phyloP scores from a whole-genome alignment of 30 jellyfish, hydroid and myxozoan genomes.

The Rhopilema esculentum region DNA sequence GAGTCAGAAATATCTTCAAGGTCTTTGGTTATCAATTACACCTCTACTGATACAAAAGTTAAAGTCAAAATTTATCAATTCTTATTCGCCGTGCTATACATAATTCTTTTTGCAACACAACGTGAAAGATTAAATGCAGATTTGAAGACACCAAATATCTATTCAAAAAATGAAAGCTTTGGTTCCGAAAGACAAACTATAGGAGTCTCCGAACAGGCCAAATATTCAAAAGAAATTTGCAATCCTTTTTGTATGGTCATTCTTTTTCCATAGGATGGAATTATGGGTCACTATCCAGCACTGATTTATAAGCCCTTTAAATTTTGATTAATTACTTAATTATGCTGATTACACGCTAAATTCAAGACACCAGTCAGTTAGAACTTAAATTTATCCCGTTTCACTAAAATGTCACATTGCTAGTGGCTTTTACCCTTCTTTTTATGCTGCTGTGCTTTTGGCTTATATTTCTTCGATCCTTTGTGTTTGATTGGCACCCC shows the following conservation, averaged over 20 bases:
- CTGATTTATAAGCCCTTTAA: no score
- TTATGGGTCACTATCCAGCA: no score
- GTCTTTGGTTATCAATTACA: neutral
- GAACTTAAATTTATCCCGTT: neutral
- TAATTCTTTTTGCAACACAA: neutral
- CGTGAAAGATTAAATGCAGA: neutral
- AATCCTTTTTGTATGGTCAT: no score
- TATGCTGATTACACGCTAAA: neutral
- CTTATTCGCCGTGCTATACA: neutral
- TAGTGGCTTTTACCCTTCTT: conserved; percentile 8
- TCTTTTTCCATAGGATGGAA: no score
- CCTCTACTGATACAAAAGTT: neutral
- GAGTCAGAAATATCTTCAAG: neutral
- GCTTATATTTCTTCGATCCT: conserved; percentile 19
- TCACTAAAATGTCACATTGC: neutral
- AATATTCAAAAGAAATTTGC: no score
- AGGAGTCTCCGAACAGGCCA: no score
- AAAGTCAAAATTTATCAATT: neutral
- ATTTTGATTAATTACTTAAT: no score
- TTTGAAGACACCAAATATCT: no score
- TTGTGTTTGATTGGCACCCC: conserved; percentile 51
- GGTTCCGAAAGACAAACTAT: no score
- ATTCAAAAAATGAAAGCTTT: no score
- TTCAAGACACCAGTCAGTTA: neutral
- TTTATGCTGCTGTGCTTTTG: neutral